Base-by-base conservation (phyloP, 2,888 invertebrate species). In the Andrena trimmerana region DNA sequence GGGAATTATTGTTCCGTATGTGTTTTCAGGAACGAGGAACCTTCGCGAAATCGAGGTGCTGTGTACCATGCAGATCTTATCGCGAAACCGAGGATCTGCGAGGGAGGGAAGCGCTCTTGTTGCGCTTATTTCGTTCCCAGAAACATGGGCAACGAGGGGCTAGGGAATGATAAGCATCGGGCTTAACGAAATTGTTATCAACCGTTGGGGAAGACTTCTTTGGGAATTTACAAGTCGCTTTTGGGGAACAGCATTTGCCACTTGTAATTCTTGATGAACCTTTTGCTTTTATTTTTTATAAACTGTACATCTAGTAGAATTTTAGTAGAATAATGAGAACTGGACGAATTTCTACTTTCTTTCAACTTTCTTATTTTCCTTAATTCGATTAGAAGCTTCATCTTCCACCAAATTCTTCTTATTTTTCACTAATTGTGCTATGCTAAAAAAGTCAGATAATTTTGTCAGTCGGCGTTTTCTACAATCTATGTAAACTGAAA, bases 131-230 rank as follows among this genome's bases (percentile, higher is more conserved):
- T 57, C 54, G 2, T 33, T 31, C 5, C 33, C 13, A 50, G 52
- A 62, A 50, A 84, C 78, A 83, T 3, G 59, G 50, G 2, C 62
- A 29, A 24, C 42, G 62, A 31, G 27, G 16, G 66, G 27, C 50
- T 48, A 16, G 54, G 50, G 57, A 48, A 59, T 60, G 81, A 78
- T 73, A 70, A 48, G 33, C n/a, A 62, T 74, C 59, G 65, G 52
- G 33, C 62, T 60, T 59, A 59, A 78, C 65, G n/a, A 33, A 59
- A 24, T 66, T 27, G 81, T 73, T 78, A 78, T 81, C 81, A 42
- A 36, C 2, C 33, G 0, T 52, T 29, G 60, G 65, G 0, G 20
- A 57, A 24, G 6, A 20, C 29, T 10, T 50, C 20, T 54, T 29
- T 63, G 63, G n/a, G 10, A 10, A 24, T 2, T 42, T 33, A 36